These are phyloP conservation scores for Catostylus mosaicus DNA, from an alignment of 30 jellyfish, hydroid and myxozoan genomes.

Conservation along the genomic window DNA sequence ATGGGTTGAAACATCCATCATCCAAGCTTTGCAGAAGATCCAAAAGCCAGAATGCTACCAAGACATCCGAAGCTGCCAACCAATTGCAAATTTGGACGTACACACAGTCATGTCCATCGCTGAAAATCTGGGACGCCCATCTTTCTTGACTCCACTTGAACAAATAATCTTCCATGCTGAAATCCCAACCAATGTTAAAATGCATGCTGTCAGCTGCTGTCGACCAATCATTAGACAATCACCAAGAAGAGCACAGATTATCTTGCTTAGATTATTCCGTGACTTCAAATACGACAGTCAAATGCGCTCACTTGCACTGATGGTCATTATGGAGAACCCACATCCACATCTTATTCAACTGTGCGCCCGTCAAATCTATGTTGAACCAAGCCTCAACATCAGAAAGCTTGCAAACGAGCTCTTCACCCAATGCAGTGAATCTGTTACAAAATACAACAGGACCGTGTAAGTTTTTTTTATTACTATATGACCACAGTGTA, in stretches of 20 bases:
- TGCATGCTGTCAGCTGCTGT: conserved; percentile 46
- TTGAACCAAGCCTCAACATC: conserved; percentile 64
- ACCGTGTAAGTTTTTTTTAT: conserved; percentile 40
- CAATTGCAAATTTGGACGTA: conserved; percentile 28
- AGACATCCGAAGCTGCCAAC: conserved; percentile 26
- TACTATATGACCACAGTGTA: too few relatives aligned
- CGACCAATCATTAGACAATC: conserved; percentile 52
- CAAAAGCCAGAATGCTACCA: conserved; percentile 30
- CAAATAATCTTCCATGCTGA: conserved; percentile 30
- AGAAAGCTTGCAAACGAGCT: conserved; percentile 55
- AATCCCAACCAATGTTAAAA: conserved; percentile 33
- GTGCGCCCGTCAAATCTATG: conserved; percentile 48
- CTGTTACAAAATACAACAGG: conserved; percentile 17
- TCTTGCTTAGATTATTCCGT: conserved; percentile 56
- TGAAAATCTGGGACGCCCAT: conserved; percentile 64
- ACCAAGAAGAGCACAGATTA: conserved; percentile 51
- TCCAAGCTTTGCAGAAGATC: conserved; percentile 42
- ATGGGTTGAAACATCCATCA: conserved; percentile 52
- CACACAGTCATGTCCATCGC: conserved; percentile 56
- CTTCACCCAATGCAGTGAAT: conserved; percentile 37
- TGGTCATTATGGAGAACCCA: conserved; percentile 74
- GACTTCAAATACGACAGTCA: conserved; percentile 55
- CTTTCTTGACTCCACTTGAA: conserved; percentile 55
- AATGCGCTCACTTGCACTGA: conserved; percentile 59
- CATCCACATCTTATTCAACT: conserved; percentile 58